Base-by-base conservation (phyloP, 2,797 vertebrate genomes). In the Prunella strophiata region DNA sequence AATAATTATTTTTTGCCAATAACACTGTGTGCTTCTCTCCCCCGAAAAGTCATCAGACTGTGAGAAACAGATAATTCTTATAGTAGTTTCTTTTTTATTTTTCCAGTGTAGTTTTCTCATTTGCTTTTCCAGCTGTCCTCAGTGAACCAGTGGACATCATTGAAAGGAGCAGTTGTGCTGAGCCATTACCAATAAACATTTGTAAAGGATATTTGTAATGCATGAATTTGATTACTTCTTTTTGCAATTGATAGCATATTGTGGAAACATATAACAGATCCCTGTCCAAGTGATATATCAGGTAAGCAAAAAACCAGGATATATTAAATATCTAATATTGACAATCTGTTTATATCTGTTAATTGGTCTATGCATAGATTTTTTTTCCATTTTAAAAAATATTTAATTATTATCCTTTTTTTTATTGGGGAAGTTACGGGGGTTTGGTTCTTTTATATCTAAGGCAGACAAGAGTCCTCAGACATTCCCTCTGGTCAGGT, bases 1-100 rank as follows among this genome's bases (percentile, higher is more conserved):
- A 81, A 84, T 85, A 93, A 61, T 88, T 9, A 85, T 78, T 96
- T 81, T 40, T 89, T 94, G 50, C n/a, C 43, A 75, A 45, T 93
- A 81, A 67, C 70, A 26, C 45, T 74, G 20, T 42, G 52, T 84
- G 17, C 38, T 83, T 92, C 38, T 34, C 42, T 88, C 36, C 40
- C 40, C 19, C 50, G 47, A 55, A 72, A 91, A 96, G 45, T 71
- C 79, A 70, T 75, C 80, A 85, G 36, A 50, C 63, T 83, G 25
- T 91, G 72, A 78, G 40, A 88, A 58, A 84, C 79, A 72, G 80
- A 51, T n/a, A 81, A 42, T 74, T 67, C 62, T 90, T 70, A 68
- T 25, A 89, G 38, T 66, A 22, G 11, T 65, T 76, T 94, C 19
- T 83, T 86, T 86, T 92, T 88, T 79, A 51, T 84, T 61, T 72